Conservation (phyloP, 2,797 vertebrate species). For the Mycteria americana region DNA sequence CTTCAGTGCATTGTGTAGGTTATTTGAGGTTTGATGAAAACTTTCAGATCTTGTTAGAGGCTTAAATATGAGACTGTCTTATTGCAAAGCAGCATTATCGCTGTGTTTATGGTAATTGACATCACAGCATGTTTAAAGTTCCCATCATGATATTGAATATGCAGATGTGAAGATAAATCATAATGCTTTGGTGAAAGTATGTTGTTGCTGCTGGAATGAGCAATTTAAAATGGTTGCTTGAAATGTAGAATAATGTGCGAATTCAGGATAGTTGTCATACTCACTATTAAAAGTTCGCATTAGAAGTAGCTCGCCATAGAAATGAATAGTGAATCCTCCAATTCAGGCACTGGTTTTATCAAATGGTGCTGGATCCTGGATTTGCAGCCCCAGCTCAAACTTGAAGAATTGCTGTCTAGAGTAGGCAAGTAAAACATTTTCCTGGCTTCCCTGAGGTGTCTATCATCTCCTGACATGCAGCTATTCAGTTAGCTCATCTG, state of each 20-base stretch:
- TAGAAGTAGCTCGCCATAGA: not conserved
- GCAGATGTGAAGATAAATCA: not conserved
- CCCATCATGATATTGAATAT: not conserved
- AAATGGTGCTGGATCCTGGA: not conserved
- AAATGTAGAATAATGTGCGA: not conserved
- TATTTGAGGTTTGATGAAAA: not conserved
- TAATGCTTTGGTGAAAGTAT: not conserved
- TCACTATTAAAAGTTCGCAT: not conserved
- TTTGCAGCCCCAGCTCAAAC: not conserved
- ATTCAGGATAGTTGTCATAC: not conserved
- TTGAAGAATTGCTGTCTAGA: not conserved
- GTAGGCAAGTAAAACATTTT: not conserved
- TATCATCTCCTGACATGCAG: not conserved
- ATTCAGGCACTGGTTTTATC: not conserved
- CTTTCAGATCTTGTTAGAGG: not conserved
- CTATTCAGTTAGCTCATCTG: not conserved
- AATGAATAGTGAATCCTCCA: not conserved
- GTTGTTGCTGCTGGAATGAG: not conserved
- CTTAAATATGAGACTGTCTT: not conserved
- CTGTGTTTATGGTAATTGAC: not conserved
- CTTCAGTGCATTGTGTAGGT: not conserved
- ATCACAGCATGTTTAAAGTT: not conserved
- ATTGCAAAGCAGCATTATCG: not conserved
- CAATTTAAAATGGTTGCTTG: not conserved
- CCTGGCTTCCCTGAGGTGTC: not conserved